Evolutionary conservation across 2,888 invertebrate species (phyloP), one percentile per base, ranked within the genome.

Genomic region (Epicampocera succincta): DNA sequence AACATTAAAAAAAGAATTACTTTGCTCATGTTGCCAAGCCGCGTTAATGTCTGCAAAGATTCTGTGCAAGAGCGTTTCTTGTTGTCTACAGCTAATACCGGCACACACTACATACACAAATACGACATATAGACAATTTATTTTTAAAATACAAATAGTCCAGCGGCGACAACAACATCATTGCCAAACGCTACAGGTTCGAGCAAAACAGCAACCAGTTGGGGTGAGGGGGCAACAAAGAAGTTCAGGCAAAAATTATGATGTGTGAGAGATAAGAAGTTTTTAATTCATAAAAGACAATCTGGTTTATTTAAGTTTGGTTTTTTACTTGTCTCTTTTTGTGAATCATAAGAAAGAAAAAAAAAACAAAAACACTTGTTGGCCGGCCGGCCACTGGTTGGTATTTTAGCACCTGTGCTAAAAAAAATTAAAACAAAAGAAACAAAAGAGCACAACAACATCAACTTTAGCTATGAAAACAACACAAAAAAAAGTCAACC

Each of bases 401-500:
- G 33, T n/a, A 68, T 52, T 76, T 76, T 61, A 61, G 33, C 77
- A 78, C 77, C 77, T 78, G 77, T 78, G 65, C 58, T 48, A 33
- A 65, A 50, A 48, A 65, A 25, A 25, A 25, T 2, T 3, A 25
- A 25, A 65, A 50, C 65, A 65, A 25, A 25, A 25, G 25, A 25
- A 25, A 25, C 5, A 25, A 25, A 25, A 25, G 5, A 3, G 5
- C 25, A 3, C 5, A 25, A 25, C 25, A 25, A 25, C 25, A 3
- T 25, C 54, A 33, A 17, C 19, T 29, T 71, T n/a, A 48, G 42
- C 13, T n/a, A 13, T 13, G 5, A 25, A 25, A 25, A 25, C 5
- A 25, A 25, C 2, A 25, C 5, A 25, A 60, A 72, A 25, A 0
- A 72, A 78, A 72, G 33, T 65, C 65, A 78, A 66, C 65, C 44